Conservation (phyloP, 1,140 invertebrate species). For the Brachionus koreanus region DNA sequence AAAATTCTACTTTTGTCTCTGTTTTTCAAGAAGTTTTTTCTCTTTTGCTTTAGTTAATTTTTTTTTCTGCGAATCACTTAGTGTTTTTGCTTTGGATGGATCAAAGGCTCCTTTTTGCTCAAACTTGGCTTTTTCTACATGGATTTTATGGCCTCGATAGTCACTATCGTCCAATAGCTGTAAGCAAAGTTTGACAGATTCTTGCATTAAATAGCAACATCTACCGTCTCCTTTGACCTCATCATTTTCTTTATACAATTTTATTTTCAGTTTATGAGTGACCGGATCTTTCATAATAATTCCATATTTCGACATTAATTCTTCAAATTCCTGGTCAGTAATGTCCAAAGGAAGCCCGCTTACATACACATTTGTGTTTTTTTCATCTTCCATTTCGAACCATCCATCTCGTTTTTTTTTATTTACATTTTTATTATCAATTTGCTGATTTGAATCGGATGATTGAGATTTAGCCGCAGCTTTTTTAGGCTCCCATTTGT, state of each 20-base stretch:
- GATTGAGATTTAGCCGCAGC: background rate
- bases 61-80: constrained; percentile 18
- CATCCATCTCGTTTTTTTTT: constrained; percentile 63
- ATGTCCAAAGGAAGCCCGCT: constrained; percentile 82
- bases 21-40: constrained; percentile 53
- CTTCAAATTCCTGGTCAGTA: constrained; percentile 70
- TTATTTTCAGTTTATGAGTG: constrained; percentile 81
- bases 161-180: constrained; percentile 84
- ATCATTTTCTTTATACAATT: constrained; percentile 76
- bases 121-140: constrained; percentile 88
- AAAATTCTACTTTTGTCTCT: constrained; percentile 40
- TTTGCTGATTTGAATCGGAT: background rate
- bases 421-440: background rate
- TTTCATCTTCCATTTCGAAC: constrained; percentile 87
- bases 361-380: constrained; percentile 95
- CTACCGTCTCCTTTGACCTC: constrained; percentile 89
- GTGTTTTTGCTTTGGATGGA: constrained; percentile 60
- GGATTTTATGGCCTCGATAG: constrained; percentile 70
- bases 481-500: constrained; percentile 25
- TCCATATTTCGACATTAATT: constrained; percentile 93
- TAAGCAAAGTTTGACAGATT: constrained; percentile 87
- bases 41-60: constrained; percentile 77
- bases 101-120: constrained; percentile 91
- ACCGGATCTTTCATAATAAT: constrained; percentile 80
- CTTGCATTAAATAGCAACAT: constrained; percentile 93